Percentiles rank a stretch among this genome's conserved stretches.
phyloP scores from a whole-genome alignment of 2,888 invertebrate genomes.

The Noctuana brunneofusca region DNA sequence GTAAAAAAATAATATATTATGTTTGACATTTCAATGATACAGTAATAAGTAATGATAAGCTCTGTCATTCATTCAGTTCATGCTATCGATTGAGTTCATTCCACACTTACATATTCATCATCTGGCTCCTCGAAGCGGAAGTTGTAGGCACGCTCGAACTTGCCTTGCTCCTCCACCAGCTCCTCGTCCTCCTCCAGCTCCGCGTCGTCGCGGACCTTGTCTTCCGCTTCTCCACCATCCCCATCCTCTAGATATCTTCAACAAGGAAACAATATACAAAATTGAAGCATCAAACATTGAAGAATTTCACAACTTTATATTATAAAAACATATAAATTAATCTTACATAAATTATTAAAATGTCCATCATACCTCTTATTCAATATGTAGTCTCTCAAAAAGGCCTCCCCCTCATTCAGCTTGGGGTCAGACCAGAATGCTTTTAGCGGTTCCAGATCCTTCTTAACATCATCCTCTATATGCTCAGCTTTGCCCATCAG shows the following conservation, averaged over 20 bases:
- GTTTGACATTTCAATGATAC: too few species aligned
- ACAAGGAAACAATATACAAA: too few species aligned
- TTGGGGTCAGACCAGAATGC: slow-evolving; percentile 93
- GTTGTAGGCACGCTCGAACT: slow-evolving; percentile 97
- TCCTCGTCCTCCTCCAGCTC: slow-evolving; percentile 88
- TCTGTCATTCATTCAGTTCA: too few species aligned
- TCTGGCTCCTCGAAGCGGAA: slow-evolving; percentile 98
- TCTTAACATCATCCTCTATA: slow-evolving; percentile 82
- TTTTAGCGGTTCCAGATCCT: slow-evolving; percentile 88
- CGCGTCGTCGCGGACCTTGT: slow-evolving; percentile 64
- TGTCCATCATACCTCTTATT: slow-evolving; percentile 88
- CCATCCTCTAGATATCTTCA: slow-evolving; percentile 72
- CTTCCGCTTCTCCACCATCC: slow-evolving; percentile 79
- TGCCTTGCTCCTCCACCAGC: slow-evolving; percentile 90
- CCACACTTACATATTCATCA: slow-evolving; percentile 88
- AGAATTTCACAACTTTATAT: too few species aligned
- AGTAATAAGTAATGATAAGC: too few species aligned
- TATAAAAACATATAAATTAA: neutral
- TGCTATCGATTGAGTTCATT: neutral
- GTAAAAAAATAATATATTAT: too few species aligned
- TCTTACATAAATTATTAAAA: too few species aligned
- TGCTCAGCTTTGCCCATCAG: slow-evolving; percentile 88
- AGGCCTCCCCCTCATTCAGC: slow-evolving; percentile 92
- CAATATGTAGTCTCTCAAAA: slow-evolving; percentile 95
- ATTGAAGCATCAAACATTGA: too few species aligned